These are phyloP conservation scores for Telmatherina bonti DNA, from an alignment of 2,797 vertebrate species.

Conservation along the genomic window DNA sequence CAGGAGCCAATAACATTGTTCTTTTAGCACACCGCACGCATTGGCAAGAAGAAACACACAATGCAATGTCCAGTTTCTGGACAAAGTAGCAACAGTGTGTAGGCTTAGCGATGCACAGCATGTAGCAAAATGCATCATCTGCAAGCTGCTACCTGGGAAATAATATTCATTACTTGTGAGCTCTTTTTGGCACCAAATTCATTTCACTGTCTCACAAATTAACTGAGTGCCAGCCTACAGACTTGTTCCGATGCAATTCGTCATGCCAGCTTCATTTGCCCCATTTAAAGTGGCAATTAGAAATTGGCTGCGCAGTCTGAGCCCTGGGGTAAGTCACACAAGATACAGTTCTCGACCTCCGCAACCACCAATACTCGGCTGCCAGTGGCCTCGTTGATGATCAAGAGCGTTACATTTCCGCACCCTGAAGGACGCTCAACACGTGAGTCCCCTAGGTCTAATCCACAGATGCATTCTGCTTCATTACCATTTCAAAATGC, in stretches of 20 bases:
- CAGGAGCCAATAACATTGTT: conserved; percentile 6
- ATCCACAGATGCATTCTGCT: conserved; percentile 70
- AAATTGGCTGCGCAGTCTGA: conserved; percentile 61
- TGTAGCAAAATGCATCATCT: conserved; percentile 59
- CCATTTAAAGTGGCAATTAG: conserved; percentile 77
- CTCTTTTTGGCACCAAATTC: conserved; percentile 63
- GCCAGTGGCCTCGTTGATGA: conserved; percentile 65
- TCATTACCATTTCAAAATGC: conserved; percentile 79
- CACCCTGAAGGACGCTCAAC: conserved; percentile 70
- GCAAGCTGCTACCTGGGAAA: conserved; percentile 67
- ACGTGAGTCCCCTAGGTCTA: conserved; percentile 60
- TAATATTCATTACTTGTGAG: conserved; percentile 63
- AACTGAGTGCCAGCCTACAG: conserved; percentile 65
- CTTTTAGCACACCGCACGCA: conserved; percentile 15
- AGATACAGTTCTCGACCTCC: conserved; percentile 67
- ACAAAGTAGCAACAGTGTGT: conserved; percentile 50
- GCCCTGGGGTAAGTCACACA: conserved; percentile 76
- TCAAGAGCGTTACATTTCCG: conserved; percentile 61
- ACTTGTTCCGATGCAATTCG: conserved; percentile 79
- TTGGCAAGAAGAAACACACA: conserved; percentile 12
- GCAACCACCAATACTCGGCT: conserved; percentile 35
- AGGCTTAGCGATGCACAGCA: conserved; percentile 39
- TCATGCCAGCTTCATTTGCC: conserved; percentile 80
- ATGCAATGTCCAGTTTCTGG: conserved; percentile 24
- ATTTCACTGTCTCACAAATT: conserved; percentile 69